Evolutionary conservation across 2,113 vertebrate genomes (phyloP).

Genomic region (Nothobranchius kuhntae): DNA sequence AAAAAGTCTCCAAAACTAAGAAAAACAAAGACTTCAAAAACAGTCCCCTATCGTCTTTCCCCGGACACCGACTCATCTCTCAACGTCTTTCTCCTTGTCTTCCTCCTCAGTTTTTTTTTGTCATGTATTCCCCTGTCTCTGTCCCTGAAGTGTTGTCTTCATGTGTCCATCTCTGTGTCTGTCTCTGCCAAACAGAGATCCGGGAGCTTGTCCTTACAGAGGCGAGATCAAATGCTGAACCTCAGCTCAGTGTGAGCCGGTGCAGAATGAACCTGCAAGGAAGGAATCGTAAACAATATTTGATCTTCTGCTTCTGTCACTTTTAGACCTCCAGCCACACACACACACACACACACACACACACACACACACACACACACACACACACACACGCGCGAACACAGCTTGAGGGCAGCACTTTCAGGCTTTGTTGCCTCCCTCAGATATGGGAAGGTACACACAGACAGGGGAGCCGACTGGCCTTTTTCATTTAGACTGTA

Average conservation of each 20-base stretch:
- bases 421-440: constrained; percentile 62
- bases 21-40: constrained; percentile 57
- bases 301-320: constrained; percentile 68
- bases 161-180: constrained; percentile 42
- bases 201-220: constrained; percentile 36
- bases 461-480: constrained; percentile 60
- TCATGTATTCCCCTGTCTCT: constrained; percentile 25
- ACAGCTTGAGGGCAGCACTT: constrained; percentile 72
- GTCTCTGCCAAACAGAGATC: constrained; percentile 57
- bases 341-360: constrained; percentile 46
- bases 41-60: constrained; percentile 40
- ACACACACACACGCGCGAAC: constrained; percentile 51
- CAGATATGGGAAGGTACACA: constrained; percentile 59
- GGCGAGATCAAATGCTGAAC: constrained; percentile 66
- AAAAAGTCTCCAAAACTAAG: constrained; percentile 50
- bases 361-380: constrained; percentile 43
- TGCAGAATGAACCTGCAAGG: constrained; percentile 62
- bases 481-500: constrained; percentile 66
- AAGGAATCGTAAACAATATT: constrained; percentile 69
- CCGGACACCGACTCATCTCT: constrained; percentile 20
- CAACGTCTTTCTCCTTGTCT: constrained; percentile 10
- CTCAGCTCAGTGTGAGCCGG: constrained; percentile 46
- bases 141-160: constrained; percentile 42
- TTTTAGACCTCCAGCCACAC: constrained; percentile 58
- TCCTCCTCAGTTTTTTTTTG: constrained; percentile 5